Conservation (phyloP, 1,140 invertebrate genomes). For the Ridgeia piscesae region DNA sequence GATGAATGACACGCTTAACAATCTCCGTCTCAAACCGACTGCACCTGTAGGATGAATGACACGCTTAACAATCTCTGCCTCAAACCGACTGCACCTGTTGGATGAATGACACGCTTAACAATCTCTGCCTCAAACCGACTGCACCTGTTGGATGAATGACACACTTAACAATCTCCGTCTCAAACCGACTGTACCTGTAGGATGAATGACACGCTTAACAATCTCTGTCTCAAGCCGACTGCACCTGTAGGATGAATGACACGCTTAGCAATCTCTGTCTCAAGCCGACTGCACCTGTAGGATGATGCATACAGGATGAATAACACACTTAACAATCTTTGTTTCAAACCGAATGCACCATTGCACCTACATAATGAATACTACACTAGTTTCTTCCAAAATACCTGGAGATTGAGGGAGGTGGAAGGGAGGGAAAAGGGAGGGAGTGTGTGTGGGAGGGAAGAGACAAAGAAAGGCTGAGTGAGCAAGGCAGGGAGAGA, state of each 20-base stretch:
- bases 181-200: constrained; percentile 85
- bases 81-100: constrained; percentile 85
- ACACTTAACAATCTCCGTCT: constrained; percentile 97
- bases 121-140: constrained; percentile 94
- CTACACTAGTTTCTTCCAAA: too few relatives aligned
- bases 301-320: too few relatives aligned
- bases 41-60: constrained; percentile 57
- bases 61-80: constrained; percentile 97
- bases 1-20: too few relatives aligned
- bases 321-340: constrained; percentile 21
- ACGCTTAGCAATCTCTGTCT: constrained; percentile 97
- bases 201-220: too few relatives aligned
- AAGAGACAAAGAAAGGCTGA: not conserved
- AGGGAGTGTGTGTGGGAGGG: not conserved
- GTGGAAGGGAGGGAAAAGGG: too few relatives aligned
- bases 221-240: constrained; percentile 94
- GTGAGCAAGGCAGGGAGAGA: too few relatives aligned
- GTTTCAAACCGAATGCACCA: too few relatives aligned
- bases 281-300: constrained; percentile 85
- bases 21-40: too few relatives aligned
- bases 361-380: too few relatives aligned
- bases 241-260: too few relatives aligned
- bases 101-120: too few relatives aligned
- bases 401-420: not conserved
- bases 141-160: too few relatives aligned